Conservation (phyloP, 2,888 invertebrate genomes). For the Asteroscopus sphinx region DNA sequence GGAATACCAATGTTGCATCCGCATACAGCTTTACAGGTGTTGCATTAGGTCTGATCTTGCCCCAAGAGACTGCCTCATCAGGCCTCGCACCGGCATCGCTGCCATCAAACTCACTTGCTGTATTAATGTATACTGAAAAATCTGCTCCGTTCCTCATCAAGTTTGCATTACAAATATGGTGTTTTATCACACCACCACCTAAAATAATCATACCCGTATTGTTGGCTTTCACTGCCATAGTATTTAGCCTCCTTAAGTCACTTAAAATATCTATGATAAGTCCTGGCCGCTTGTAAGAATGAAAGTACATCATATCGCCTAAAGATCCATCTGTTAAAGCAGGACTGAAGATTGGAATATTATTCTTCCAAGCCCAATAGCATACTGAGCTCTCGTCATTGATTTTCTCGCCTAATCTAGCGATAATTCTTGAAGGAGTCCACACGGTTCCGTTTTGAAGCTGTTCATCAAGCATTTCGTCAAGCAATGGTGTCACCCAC, state of each 20-base stretch:
- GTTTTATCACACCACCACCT: constrained; percentile 99
- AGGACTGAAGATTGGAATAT: constrained; percentile 99
- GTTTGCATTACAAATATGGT: constrained; percentile 99
- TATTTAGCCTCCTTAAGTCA: constrained; percentile 96
- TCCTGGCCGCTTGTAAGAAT: constrained; percentile 97
- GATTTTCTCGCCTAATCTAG: constrained; percentile 96
- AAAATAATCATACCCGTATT: constrained; percentile 99
- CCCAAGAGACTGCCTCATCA: constrained; percentile 99
- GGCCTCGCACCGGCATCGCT: constrained; percentile 99
- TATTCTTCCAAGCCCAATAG: constrained; percentile 98
- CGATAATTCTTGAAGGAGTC: constrained; percentile 93
- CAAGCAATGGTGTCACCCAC: constrained; percentile 98
- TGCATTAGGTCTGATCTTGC: constrained; percentile 97
- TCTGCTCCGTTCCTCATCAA: constrained; percentile 99
- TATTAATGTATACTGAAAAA: constrained; percentile 98
- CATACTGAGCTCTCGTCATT: constrained; percentile 97
- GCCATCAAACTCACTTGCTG: constrained; percentile 98
- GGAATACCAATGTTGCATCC: constrained; percentile 98
- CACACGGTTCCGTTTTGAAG: constrained; percentile 93
- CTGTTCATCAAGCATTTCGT: constrained; percentile 97
- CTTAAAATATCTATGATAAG: constrained; percentile 97
- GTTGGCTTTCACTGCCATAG: constrained; percentile 97
- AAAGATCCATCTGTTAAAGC: constrained; percentile 99
- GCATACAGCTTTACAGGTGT: constrained; percentile 97
- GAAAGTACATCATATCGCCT: constrained; percentile 99